phyloP scores from a whole-genome alignment of 2,797 vertebrate species.

The Phataginus tetradactyla region DNA sequence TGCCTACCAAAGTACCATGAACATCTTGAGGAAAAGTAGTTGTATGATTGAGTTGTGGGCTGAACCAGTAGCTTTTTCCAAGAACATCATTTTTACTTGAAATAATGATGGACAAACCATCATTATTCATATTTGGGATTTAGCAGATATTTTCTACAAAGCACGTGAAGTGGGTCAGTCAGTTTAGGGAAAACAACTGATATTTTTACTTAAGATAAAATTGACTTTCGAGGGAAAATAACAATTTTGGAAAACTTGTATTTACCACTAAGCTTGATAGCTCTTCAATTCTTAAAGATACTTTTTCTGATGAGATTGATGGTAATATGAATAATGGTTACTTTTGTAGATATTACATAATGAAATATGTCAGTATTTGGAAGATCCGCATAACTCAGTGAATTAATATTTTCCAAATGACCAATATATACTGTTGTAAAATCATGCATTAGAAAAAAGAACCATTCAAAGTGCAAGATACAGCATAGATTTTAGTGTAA shows the following conservation, averaged over 20 bases:
- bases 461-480: neutral
- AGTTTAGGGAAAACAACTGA: neutral
- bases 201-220: constrained; percentile 23
- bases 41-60: neutral
- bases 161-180: neutral
- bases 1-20: neutral
- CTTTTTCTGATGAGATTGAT: neutral
- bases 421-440: neutral
- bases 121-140: neutral
- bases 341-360: neutral
- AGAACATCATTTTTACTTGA: neutral
- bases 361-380: neutral
- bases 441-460: neutral
- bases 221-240: constrained; percentile 52
- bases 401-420: constrained; percentile 10
- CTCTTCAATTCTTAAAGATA: neutral
- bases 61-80: neutral
- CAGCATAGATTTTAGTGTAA: neutral
- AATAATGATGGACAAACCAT: neutral
- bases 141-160: neutral
- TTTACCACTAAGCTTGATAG: neutral
- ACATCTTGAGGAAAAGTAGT: neutral
- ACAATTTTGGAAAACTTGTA: constrained; percentile 16
- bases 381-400: neutral
- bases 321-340: neutral